Base-by-base conservation (phyloP, 2,888 invertebrate genomes). In the Amaurobius ferox region DNA sequence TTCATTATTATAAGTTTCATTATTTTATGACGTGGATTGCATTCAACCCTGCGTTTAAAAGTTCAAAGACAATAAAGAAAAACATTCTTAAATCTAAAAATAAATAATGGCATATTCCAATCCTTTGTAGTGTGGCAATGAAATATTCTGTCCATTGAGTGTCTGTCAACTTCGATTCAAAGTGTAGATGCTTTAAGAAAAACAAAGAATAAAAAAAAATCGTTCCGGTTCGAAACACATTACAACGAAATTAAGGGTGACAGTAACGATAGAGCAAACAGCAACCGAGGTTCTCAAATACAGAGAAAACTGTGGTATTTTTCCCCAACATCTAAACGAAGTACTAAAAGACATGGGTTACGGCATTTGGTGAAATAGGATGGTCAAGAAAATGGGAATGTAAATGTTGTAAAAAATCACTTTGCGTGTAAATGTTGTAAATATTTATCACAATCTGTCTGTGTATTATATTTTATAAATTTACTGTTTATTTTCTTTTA, bases 251-350 rank as follows among this genome's bases (percentile, higher is more conserved):
- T 55, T 55, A 55, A 55, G 23, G 55, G 55, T 23, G 55, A 55
- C 55, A 55, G 55, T 55, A 55, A 16, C 23, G 55, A 55, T 55
- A 55, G 55, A 55, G 55, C 55, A 55, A 55, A 55, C 55, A 55
- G 55, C 19, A 55, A 55, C 55, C 23, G 55, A 55, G 55, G 23
- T 55, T 55, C 55, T 23, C 23, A 55, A 55, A 55, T 11, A 23
- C 23, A 55, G 11, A 23, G 23, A 23, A 55, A 3, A 9, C 5
- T 2, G 23, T 16, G 19, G 23, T 23, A 23, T 23, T 55, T 55
- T 55, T 44, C 16, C 23, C 3, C 11, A 55, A 23, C 6, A 3
- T 44, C 44, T 16, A 11, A 44, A n/a, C 5, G 1, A 55, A 55
- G 23, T 16, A 23, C 55, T 55, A 55, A 55, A 55, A 55, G 13